Base-by-base conservation (phyloP, 2,888 invertebrate species). In the Hydroisotoma schaefferi region DNA sequence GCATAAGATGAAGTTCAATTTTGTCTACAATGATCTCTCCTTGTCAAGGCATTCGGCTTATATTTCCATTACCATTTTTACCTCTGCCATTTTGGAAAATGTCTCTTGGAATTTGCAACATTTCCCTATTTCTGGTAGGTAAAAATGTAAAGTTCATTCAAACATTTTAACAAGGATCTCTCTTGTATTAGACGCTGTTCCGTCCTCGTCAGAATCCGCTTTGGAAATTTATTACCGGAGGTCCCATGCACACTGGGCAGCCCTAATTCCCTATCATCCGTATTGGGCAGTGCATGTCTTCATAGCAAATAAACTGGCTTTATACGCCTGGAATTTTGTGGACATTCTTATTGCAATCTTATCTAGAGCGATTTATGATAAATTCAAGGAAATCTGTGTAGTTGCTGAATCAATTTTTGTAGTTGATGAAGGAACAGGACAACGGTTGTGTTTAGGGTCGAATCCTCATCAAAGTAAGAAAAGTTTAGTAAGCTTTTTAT, bases 341-440 rank as follows among this genome's bases (percentile, higher is more conserved):
- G 69, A 69, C 28, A 52, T 67, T 10, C 52, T 59, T 23, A 57
- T 67, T 5, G 60, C 61, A 2, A 27, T 65, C 4, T 57, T 67
- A 40, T 61, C 67, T 0, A 29, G 65, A 40, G 59, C 63, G 0
- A 48, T 69, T 10, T 65, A 67, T 40, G 59, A 55, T 23, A 63
- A 61, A 53, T 69, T 69, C 29, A 55, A 65, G 33, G 10, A 12
- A 33, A 12, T 33, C 10, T 8, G 33, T 33, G 33, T 33, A 8
- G 12, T 33, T 33, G 33, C 8, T 33, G 33, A 8, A 8, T 33
- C 33, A 33, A 33, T 8, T 10, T 33, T 33, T 33, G 33, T 8
- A 33, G 33, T 10, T 33, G 10, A 33, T 12, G n/a, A n/a, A n/a
- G n/a, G n/a, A n/a, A n/a, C n/a, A 33, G 6, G 6, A 6, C 6